These are phyloP conservation scores for Tapirus indicus DNA, from an alignment of 2,797 vertebrate genomes.

Conservation along the genomic window DNA sequence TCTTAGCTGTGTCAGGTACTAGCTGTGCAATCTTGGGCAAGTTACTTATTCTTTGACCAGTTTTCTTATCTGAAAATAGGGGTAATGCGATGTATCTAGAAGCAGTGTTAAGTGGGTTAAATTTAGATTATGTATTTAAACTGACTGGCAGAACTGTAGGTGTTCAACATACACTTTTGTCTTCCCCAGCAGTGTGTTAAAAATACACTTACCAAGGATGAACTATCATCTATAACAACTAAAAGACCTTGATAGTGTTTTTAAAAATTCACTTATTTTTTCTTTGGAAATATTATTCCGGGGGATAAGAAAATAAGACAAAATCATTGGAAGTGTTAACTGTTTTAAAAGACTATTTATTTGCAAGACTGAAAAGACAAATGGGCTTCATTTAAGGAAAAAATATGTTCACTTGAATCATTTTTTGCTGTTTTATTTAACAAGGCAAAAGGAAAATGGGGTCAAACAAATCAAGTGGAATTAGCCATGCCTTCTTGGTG, in stretches of 20 bases:
- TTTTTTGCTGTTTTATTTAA: slow-evolving; percentile 5
- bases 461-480: not conserved
- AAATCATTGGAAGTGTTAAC: not conserved
- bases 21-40: not conserved
- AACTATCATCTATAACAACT: not conserved
- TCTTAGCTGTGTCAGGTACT: not conserved
- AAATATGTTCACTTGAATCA: not conserved
- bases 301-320: not conserved
- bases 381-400: not conserved
- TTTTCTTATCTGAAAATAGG: not conserved
- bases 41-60: not conserved
- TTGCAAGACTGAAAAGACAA: slow-evolving; percentile 18
- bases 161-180: not conserved
- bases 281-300: not conserved
- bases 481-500: not conserved
- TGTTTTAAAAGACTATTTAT: slow-evolving; percentile 2
- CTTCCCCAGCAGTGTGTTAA: not conserved
- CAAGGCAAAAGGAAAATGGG: slow-evolving; percentile 15
- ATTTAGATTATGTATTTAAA: not conserved
- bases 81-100: not conserved
- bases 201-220: not conserved
- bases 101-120: not conserved
- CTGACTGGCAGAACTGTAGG: not conserved
- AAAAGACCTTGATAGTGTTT: not conserved
- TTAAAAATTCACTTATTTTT: not conserved